phyloP scores from a whole-genome alignment of 2,797 vertebrate species.

The Gouania willdenowi region DNA sequence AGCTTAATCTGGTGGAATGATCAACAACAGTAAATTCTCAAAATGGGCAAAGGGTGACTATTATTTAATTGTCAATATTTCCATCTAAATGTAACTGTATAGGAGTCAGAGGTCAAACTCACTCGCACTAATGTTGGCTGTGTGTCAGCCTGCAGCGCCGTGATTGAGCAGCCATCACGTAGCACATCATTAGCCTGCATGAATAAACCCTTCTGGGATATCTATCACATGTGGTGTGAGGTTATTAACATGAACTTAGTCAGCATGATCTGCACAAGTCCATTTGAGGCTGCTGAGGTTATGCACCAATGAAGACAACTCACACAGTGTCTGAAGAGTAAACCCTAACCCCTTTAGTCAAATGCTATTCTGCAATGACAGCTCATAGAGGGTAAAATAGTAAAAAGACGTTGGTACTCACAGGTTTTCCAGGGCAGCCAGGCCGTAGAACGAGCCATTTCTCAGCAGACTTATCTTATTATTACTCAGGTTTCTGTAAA shows the following conservation, averaged over 20 bases:
- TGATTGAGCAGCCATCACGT: conserved; percentile 19
- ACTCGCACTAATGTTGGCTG: conserved; percentile 25
- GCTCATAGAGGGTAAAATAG: conserved; percentile 40
- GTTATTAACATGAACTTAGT: conserved; percentile 22
- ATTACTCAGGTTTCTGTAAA: conserved; percentile 83
- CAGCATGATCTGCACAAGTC: conserved; percentile 23
- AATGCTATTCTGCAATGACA: conserved; percentile 24
- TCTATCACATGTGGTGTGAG: conserved; percentile 13
- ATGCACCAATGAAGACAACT: conserved; percentile 15
- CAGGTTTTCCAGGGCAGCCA: conserved; percentile 85
- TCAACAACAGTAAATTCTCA: conserved; percentile 3
- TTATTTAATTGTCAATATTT: conserved; percentile 30
- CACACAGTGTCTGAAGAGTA: conserved; percentile 11
- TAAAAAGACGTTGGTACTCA: conserved; percentile 75
- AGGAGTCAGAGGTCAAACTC: conserved; percentile 1
- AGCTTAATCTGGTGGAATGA: conserved; percentile 40
- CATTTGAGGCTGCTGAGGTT: conserved; percentile 22
- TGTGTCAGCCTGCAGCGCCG: neutral
- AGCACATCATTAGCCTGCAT: conserved; percentile 42
- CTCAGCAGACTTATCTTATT: conserved; percentile 84
- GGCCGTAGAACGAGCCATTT: conserved; percentile 82
- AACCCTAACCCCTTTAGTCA: conserved; percentile 5
- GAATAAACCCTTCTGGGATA: conserved; percentile 22
- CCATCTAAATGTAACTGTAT: conserved; percentile 39
- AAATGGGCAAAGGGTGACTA: conserved; percentile 9